phyloP scores from a whole-genome alignment of 2,797 vertebrate species.

The Sebastes miniatus region DNA sequence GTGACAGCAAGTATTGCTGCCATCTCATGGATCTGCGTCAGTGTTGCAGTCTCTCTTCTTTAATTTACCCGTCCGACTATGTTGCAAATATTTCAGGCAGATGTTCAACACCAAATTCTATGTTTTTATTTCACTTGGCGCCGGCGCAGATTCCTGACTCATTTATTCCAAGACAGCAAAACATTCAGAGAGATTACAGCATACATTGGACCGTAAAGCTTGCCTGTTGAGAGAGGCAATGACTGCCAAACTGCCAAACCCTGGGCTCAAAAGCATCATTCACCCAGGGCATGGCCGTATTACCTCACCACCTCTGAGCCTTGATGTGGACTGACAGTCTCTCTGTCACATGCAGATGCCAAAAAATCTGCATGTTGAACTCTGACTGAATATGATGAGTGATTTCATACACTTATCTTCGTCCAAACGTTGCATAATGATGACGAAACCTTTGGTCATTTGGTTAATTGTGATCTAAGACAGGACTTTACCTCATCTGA shows the following conservation, averaged over 20 bases:
- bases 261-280: slow-evolving; percentile 41
- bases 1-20: slow-evolving; percentile 60
- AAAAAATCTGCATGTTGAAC: not conserved
- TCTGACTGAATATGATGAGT: not conserved
- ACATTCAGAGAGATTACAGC: slow-evolving; percentile 29
- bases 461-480: not conserved
- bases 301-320: slow-evolving; percentile 51
- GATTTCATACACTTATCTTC: not conserved
- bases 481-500: not conserved
- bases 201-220: slow-evolving; percentile 11
- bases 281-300: slow-evolving; percentile 41
- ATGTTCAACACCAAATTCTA: not conserved
- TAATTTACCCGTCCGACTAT: not conserved
- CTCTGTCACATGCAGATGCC: slow-evolving; percentile 12
- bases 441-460: not conserved
- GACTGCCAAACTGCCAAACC: slow-evolving; percentile 37
- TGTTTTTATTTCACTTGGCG: slow-evolving; percentile 42
- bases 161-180: slow-evolving; percentile 28
- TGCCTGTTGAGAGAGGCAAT: slow-evolving; percentile 40
- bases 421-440: slow-evolving; percentile 12
- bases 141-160: not conserved
- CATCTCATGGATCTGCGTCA: slow-evolving; percentile 64
- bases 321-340: slow-evolving; percentile 21
- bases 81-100: slow-evolving; percentile 6
- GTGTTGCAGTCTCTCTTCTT: slow-evolving; percentile 43